Conservation (phyloP, 2,797 vertebrate species). For the Sphaeramia orbicularis region DNA sequence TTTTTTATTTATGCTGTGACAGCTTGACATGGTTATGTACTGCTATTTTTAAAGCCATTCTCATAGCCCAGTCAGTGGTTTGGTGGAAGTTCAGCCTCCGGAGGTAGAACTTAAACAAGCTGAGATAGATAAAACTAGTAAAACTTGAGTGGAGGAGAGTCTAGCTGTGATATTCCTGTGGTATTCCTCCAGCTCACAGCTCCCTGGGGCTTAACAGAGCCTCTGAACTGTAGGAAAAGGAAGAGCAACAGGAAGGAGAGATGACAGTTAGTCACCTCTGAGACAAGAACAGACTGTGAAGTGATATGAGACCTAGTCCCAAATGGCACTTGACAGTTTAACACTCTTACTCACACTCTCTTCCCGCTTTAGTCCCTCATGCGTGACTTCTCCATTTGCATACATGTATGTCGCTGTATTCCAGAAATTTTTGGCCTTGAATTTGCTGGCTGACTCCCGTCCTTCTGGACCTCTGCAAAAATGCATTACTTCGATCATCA, state of each 20-base stretch:
- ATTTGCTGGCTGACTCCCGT: no score
- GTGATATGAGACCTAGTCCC: conserved; percentile 66
- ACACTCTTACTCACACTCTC: conserved; percentile 30
- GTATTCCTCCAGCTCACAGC: conserved; percentile 59
- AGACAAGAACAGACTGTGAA: conserved; percentile 55
- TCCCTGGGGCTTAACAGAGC: conserved; percentile 60
- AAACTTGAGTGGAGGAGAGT: conserved; percentile 53
- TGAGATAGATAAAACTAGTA: conserved; percentile 48
- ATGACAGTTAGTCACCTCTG: conserved; percentile 70
- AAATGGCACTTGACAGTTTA: conserved; percentile 64
- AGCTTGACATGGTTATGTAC: conserved; percentile 41
- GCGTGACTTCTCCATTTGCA: conserved; percentile 7
- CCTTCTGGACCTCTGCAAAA: not conserved
- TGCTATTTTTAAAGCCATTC: conserved; percentile 61
- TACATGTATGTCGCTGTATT: not conserved
- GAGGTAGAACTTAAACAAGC: conserved; percentile 60
- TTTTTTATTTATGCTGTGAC: conserved; percentile 60
- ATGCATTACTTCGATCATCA: conserved; percentile 11
- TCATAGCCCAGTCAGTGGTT: conserved; percentile 58
- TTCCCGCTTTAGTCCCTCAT: not conserved
- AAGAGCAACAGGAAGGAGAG: conserved; percentile 54
- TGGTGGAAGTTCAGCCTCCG: conserved; percentile 43
- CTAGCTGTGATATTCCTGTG: conserved; percentile 57
- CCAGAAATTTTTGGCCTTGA: not conserved
- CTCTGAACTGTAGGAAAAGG: conserved; percentile 61